Conservation (phyloP, 2,888 invertebrate species). For the Dichetophora obliterata region DNA sequence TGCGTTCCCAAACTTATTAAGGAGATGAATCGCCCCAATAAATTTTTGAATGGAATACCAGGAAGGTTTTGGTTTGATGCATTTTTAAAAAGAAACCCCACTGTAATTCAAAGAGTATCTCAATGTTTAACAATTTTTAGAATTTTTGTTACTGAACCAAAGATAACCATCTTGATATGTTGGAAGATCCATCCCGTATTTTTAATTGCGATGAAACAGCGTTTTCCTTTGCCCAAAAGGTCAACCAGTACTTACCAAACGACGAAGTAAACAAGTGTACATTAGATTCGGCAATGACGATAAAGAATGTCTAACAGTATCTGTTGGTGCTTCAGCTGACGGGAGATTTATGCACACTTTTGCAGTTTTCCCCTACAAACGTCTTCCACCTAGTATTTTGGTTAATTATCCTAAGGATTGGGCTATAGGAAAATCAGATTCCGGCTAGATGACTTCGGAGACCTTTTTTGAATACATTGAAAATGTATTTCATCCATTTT, state of each 20-base stretch:
- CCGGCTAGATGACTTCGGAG: slow-evolving; percentile 65
- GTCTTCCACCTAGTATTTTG: slow-evolving; percentile 28
- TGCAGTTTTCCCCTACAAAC: slow-evolving; percentile 33
- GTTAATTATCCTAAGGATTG: slow-evolving; percentile 39
- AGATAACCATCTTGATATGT: slow-evolving; percentile 41
- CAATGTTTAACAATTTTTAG: slow-evolving; percentile 56
- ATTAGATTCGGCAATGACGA: slow-evolving; percentile 51
- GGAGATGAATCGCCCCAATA: slow-evolving; percentile 44
- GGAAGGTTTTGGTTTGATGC: slow-evolving; percentile 43
- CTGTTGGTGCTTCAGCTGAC: slow-evolving; percentile 20
- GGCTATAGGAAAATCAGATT: slow-evolving; percentile 58
- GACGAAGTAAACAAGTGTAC: slow-evolving; percentile 53
- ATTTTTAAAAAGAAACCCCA: slow-evolving; percentile 53
- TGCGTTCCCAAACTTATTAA: slow-evolving; percentile 53
- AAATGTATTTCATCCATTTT: slow-evolving; percentile 62
- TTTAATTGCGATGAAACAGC: slow-evolving; percentile 65
- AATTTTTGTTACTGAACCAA: slow-evolving; percentile 51
- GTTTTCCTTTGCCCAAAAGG: slow-evolving; percentile 63
- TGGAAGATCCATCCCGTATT: slow-evolving; percentile 54
- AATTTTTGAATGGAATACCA: not conserved
- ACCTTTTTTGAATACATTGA: slow-evolving; percentile 64
- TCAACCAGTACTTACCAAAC: slow-evolving; percentile 57
- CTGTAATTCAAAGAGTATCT: slow-evolving; percentile 52
- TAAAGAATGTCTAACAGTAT: slow-evolving; percentile 47
- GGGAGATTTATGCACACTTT: slow-evolving; percentile 9